Evolutionary conservation across 2,888 invertebrate genomes (phyloP).

Genomic region (Cecidostiba fungosa): DNA sequence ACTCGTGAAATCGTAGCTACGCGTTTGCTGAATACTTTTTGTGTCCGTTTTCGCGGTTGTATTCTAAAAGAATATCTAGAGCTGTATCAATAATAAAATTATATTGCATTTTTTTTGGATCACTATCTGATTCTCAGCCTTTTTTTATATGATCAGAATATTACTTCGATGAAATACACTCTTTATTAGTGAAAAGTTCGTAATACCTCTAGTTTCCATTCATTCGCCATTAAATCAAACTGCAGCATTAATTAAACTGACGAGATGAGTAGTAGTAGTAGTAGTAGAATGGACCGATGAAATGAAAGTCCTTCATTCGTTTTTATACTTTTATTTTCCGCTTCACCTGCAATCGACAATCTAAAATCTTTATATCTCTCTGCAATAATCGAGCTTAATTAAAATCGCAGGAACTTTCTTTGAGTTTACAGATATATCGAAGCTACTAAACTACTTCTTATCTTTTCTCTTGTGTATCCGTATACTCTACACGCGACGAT

Average conservation of each 20-base stretch:
- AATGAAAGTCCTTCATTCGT: neutral
- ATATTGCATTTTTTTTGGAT: no score
- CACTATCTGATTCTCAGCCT: no score
- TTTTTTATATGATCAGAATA: no score
- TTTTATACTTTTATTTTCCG: neutral
- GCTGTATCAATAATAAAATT: no score
- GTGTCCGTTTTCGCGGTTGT: no score
- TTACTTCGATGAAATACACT: no score
- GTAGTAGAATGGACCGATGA: neutral
- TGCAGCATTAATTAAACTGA: neutral
- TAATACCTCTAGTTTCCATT: neutral
- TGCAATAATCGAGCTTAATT: conserved; percentile 38
- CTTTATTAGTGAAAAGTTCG: neutral
- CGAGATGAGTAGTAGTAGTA: neutral
- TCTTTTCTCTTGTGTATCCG: conserved; percentile 25
- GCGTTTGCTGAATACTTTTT: no score
- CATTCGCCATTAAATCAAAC: neutral
- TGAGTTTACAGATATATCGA: conserved; percentile 28
- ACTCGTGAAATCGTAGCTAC: no score
- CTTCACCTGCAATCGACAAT: neutral
- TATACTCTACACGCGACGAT: neutral
- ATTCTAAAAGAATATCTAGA: no score
- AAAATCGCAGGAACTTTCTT: conserved; percentile 44
- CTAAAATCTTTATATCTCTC: neutral
- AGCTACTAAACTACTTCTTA: conserved; percentile 4